These are phyloP conservation scores for Panagrolaimus sp. DNA, from an alignment of 1,140 invertebrate species.

Conservation along the genomic window DNA sequence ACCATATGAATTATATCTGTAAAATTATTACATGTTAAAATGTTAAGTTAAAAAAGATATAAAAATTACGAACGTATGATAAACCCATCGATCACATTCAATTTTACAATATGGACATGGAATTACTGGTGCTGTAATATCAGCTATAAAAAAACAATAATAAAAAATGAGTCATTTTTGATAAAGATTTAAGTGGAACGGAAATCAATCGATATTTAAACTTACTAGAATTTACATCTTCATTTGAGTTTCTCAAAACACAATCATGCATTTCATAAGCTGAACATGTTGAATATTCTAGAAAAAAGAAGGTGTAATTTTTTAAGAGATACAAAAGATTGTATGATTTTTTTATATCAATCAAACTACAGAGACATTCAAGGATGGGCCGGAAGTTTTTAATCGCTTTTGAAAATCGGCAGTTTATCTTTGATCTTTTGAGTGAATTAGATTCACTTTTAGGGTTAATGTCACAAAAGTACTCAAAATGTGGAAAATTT, in stretches of 20 bases:
- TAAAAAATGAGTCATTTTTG: neutral
- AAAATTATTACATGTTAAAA: constrained; percentile 46
- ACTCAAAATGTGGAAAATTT: no score
- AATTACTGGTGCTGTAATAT: constrained; percentile 19
- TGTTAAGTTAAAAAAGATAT: no score
- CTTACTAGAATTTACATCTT: neutral
- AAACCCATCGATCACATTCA: constrained; percentile 53
- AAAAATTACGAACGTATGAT: constrained; percentile 40
- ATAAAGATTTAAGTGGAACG: neutral
- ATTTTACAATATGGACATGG: constrained; percentile 43
- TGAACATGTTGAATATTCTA: constrained; percentile 42
- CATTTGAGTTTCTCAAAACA: constrained; percentile 26
- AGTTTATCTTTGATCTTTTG: no score
- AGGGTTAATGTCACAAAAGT: no score
- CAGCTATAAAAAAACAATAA: no score
- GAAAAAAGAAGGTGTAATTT: neutral
- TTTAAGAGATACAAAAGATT: no score
- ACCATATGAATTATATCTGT: constrained; percentile 40
- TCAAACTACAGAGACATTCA: no score
- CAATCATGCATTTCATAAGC: constrained; percentile 42
- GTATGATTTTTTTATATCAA: no score
- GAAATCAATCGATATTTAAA: neutral
- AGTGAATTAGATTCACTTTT: no score
- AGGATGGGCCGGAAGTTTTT: no score
- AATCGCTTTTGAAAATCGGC: no score